A percentile compares a stretch with the other conserved stretches of the same genome.
phyloP scores from a whole-genome alignment of 1,140 invertebrate species.

The Drosophila navojoa region DNA sequence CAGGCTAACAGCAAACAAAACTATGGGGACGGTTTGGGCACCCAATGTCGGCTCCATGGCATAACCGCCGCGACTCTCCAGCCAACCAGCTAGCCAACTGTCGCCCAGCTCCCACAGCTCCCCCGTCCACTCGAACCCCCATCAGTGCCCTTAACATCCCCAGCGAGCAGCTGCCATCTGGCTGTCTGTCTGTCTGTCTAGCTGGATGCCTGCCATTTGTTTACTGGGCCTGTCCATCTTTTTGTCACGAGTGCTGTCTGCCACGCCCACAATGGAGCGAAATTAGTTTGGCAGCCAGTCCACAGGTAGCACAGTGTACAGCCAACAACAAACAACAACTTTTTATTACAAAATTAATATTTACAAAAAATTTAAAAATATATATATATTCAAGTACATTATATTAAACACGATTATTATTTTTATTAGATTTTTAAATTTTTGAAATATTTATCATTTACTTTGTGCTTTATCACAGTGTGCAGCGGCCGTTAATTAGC shows the following conservation, averaged over 20 bases:
- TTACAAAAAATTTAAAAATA: not conserved
- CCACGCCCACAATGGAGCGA: conserved; percentile 68
- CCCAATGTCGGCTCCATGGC: conserved; percentile 23
- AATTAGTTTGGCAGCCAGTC: conserved; percentile 58
- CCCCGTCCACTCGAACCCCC: not conserved
- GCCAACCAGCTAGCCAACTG: conserved; percentile 47
- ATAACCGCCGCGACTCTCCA: conserved; percentile 59
- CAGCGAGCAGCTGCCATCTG: conserved; percentile 20
- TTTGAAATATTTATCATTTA: not conserved
- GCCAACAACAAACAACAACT: not conserved
- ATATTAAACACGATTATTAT: not conserved
- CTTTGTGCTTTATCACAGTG: conserved; percentile 9
- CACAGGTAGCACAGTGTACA: conserved; percentile 45
- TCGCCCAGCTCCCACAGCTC: conserved; percentile 11
- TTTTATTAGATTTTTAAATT: no score
- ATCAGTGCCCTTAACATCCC: no score
- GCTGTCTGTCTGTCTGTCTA: conserved; percentile 46
- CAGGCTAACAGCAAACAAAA: conserved; percentile 53
- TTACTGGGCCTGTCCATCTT: conserved; percentile 72
- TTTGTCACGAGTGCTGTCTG: conserved; percentile 68
- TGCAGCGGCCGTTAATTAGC: conserved; percentile 62
- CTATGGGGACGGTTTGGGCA: conserved; percentile 43
- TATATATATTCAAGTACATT: not conserved
- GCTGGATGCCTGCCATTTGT: conserved; percentile 65
- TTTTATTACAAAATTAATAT: not conserved